Percentiles rank a stretch among this genome's conserved stretches.
Evolutionary conservation across 2,797 vertebrate genomes (phyloP).

Genomic region (Rhodeus uyekii): DNA sequence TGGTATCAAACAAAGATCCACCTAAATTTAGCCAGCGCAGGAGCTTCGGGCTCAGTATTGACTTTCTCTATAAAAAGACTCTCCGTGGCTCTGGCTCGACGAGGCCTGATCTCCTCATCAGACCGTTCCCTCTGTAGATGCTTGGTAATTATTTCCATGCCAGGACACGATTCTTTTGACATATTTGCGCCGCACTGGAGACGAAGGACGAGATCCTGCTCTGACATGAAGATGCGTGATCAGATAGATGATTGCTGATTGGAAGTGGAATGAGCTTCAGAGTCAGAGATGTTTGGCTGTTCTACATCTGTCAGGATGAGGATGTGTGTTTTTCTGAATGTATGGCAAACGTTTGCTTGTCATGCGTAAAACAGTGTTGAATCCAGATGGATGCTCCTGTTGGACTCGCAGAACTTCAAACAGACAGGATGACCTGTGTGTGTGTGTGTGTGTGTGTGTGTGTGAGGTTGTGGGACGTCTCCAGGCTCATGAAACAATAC

Average conservation of each 20-base stretch:
- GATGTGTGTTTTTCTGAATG: too few species aligned
- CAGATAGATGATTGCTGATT: neutral
- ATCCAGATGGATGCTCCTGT: too few species aligned
- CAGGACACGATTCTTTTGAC: slow-evolving; percentile 7
- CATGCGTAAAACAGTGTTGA: too few species aligned
- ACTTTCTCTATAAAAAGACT: slow-evolving; percentile 59
- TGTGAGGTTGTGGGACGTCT: too few species aligned
- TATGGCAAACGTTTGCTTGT: too few species aligned
- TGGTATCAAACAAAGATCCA: slow-evolving; percentile 45
- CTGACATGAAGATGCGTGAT: slow-evolving; percentile 13
- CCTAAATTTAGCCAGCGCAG: slow-evolving; percentile 49
- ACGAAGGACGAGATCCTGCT: neutral
- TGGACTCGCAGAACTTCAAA: too few species aligned
- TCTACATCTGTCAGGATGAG: too few species aligned
- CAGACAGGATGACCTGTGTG: too few species aligned
- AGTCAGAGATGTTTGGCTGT: too few species aligned
- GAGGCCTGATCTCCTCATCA: slow-evolving; percentile 43
- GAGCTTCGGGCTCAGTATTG: slow-evolving; percentile 48
- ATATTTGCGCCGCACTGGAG: neutral
- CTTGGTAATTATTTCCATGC: slow-evolving; percentile 29
- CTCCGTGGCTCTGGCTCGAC: slow-evolving; percentile 19
- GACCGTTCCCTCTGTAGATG: slow-evolving; percentile 21
- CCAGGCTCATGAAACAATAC: too few species aligned
- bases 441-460: too few species aligned
- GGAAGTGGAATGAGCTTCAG: too few species aligned